phyloP scores from a whole-genome alignment of 2,888 invertebrate genomes.

The Malthinus flaveolus region DNA sequence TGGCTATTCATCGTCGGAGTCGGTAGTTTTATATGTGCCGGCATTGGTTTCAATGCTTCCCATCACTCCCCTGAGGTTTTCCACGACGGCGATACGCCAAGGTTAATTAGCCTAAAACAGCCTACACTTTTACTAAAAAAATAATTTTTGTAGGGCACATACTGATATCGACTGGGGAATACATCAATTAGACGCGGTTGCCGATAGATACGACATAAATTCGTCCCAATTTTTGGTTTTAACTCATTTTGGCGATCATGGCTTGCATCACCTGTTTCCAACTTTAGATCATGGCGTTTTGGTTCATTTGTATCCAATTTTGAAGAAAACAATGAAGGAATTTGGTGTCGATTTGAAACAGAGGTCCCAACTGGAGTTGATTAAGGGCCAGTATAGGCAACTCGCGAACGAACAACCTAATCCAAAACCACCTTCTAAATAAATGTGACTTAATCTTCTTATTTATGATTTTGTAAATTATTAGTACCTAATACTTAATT shows the following conservation, averaged over 20 bases:
- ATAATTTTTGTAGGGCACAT: constrained; percentile 36
- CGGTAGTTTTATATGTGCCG: constrained; percentile 63
- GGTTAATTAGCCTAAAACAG: constrained; percentile 49
- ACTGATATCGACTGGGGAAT: constrained; percentile 71
- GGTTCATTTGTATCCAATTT: constrained; percentile 65
- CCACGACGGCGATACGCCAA: constrained; percentile 73
- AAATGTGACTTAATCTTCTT: too few relatives aligned
- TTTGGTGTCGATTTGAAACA: constrained; percentile 60
- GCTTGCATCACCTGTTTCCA: constrained; percentile 79
- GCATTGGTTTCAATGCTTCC: constrained; percentile 70
- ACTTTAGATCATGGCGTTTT: constrained; percentile 77
- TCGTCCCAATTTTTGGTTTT: constrained; percentile 68
- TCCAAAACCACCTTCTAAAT: constrained; percentile 37
- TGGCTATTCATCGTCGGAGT: constrained; percentile 62
- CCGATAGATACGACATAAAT: constrained; percentile 70
- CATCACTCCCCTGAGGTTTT: constrained; percentile 79
- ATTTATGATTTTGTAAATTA: too few relatives aligned
- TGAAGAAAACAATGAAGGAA: constrained; percentile 66
- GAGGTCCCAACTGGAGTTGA: constrained; percentile 61
- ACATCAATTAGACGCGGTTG: constrained; percentile 72
- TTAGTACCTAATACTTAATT: too few relatives aligned
- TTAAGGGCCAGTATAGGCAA: constrained; percentile 70
- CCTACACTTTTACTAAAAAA: neutral
- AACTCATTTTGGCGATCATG: constrained; percentile 77
- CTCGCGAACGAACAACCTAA: constrained; percentile 57